These are phyloP conservation scores for Thecophora atra DNA, from an alignment of 2,888 invertebrate species.

Conservation along the genomic window DNA sequence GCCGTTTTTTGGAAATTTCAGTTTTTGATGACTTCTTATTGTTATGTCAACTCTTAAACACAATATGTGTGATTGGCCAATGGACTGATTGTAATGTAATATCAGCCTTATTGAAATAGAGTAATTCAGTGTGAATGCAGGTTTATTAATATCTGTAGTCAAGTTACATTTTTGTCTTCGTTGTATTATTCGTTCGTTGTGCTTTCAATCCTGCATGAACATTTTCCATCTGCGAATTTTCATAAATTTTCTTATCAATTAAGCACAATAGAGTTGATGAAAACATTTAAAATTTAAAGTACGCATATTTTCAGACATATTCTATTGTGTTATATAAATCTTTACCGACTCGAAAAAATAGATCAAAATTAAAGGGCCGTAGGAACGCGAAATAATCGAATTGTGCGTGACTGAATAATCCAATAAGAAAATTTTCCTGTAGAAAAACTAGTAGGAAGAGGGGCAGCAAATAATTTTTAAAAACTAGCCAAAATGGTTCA, in stretches of 20 bases:
- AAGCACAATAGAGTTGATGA: slow-evolving; percentile 5
- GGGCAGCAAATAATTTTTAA: background rate
- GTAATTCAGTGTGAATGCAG: too few relatives aligned
- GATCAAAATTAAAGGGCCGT: slow-evolving; percentile 7
- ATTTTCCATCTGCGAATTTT: slow-evolving; percentile 29
- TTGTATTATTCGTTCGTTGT: slow-evolving; percentile 15
- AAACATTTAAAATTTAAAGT: slow-evolving; percentile 14
- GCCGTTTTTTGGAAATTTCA: too few relatives aligned
- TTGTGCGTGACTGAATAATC: slow-evolving; percentile 20
- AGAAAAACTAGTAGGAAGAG: background rate
- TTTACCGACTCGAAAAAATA: background rate
- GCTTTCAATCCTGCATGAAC: slow-evolving; percentile 15
- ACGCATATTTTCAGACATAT: background rate
- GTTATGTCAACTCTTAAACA: too few relatives aligned
- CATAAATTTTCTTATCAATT: slow-evolving; percentile 24
- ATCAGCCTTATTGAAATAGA: too few relatives aligned
- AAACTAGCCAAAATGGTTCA: slow-evolving; percentile 22
- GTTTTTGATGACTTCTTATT: too few relatives aligned
- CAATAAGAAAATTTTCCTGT: slow-evolving; percentile 20
- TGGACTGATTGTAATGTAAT: too few relatives aligned
- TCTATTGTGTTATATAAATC: slow-evolving; percentile 14
- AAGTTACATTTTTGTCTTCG: background rate
- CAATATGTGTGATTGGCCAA: too few relatives aligned
- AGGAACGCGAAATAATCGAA: slow-evolving; percentile 16
- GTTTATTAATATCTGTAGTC: too few relatives aligned